Evolutionary conservation across 2,113 vertebrate species (phyloP).

Genomic region (Dunckerocampus dactyliophorus): DNA sequence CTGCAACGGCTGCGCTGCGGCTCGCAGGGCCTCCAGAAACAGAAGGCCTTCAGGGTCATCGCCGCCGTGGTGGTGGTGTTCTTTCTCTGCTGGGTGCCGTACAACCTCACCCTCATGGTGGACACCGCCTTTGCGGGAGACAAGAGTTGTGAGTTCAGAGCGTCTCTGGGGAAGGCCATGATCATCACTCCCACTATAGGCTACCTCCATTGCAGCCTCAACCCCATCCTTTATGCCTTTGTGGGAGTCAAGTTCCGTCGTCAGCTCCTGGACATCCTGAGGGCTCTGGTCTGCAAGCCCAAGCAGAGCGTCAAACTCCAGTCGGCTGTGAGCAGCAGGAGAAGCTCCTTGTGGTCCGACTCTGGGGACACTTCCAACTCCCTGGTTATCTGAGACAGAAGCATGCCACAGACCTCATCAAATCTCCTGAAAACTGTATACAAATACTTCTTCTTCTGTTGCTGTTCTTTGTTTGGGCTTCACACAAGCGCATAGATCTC

Average conservation of each 20-base stretch:
- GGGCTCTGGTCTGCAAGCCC: conserved; percentile 61
- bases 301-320: conserved; percentile 21
- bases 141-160: conserved; percentile 38
- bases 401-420: background rate
- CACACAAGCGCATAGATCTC: no score
- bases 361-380: conserved; percentile 77
- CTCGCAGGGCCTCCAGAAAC: conserved; percentile 73
- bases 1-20: conserved; percentile 64
- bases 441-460: no score
- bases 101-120: conserved; percentile 75
- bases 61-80: conserved; percentile 77
- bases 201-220: conserved; percentile 83
- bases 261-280: conserved; percentile 71
- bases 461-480: no score
- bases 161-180: conserved; percentile 55
- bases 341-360: conserved; percentile 77
- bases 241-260: conserved; percentile 81
- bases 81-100: conserved; percentile 83
- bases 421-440: background rate
- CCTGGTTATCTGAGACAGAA: conserved; percentile 60
- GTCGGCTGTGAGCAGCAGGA: conserved; percentile 39
- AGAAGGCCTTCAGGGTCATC: conserved; percentile 78
- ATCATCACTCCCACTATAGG: conserved; percentile 70
- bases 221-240: conserved; percentile 85
- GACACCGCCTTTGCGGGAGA: conserved; percentile 53